These are phyloP conservation scores for Desoria tigrina DNA, from an alignment of 2,888 invertebrate species.

Conservation along the genomic window DNA sequence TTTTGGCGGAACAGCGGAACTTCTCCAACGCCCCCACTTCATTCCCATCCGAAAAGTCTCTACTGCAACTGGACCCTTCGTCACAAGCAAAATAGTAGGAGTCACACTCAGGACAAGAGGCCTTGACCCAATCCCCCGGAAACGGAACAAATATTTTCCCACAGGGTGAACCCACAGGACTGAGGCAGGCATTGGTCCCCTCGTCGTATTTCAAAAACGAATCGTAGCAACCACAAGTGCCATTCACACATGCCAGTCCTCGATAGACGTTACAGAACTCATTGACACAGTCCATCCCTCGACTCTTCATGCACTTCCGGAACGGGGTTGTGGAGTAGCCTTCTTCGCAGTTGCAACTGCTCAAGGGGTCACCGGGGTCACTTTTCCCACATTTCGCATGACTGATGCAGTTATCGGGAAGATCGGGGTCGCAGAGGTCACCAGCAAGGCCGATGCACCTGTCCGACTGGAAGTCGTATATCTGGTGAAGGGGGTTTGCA, in stretches of 20 bases:
- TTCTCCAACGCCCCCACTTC: constrained; percentile 16
- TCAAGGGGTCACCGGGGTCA: background rate
- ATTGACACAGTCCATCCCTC: constrained; percentile 28
- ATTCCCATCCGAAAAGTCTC: constrained; percentile 3
- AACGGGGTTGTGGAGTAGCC: constrained; percentile 33
- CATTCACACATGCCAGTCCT: constrained; percentile 31
- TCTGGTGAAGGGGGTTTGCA: constrained; percentile 33
- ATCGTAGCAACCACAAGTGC: constrained; percentile 31
- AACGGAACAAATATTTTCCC: constrained; percentile 35
- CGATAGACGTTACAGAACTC: constrained; percentile 38
- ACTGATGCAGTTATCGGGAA: constrained; percentile 19
- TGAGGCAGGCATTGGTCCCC: constrained; percentile 18
- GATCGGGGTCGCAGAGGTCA: constrained; percentile 27
- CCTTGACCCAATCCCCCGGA: constrained; percentile 33
- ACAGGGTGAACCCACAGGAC: constrained; percentile 30
- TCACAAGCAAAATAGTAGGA: constrained; percentile 32
- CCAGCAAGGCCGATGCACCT: constrained; percentile 34
- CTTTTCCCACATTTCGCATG: constrained; percentile 25
- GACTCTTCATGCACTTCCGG: constrained; percentile 34
- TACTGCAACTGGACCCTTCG: constrained; percentile 6
- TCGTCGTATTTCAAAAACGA: constrained; percentile 37
- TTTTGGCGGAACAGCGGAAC: constrained; percentile 11
- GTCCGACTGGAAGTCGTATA: constrained; percentile 30
- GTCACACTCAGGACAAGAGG: constrained; percentile 33
- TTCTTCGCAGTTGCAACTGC: constrained; percentile 15